phyloP scores from a whole-genome alignment of 2,888 invertebrate genomes.

The Caradrina kadenii region DNA sequence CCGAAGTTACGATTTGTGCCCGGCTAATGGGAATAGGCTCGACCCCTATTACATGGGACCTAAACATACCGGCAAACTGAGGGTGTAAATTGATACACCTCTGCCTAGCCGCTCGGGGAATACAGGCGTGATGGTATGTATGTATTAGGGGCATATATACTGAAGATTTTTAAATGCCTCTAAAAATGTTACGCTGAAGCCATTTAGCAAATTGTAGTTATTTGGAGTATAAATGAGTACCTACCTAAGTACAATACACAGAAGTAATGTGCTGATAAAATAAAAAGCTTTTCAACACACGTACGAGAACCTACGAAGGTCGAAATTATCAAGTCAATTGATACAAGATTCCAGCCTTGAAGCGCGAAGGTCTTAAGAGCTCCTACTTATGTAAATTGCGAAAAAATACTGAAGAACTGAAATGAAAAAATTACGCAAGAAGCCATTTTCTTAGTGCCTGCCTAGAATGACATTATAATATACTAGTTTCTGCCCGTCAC shows the following conservation, averaged over 20 bases:
- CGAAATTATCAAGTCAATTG: constrained; percentile 41
- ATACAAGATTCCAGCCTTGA: constrained; percentile 42
- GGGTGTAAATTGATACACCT: too few relatives aligned
- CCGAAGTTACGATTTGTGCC: too few relatives aligned
- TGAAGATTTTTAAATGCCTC: background rate
- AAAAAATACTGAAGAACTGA: constrained; percentile 32
- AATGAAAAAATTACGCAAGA: constrained; percentile 37
- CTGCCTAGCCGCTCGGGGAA: too few relatives aligned
- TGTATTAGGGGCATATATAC: too few relatives aligned
- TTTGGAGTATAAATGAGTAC: too few relatives aligned
- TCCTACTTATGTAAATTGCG: constrained; percentile 52
- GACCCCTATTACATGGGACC: too few relatives aligned
- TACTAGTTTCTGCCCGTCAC: constrained; percentile 3
- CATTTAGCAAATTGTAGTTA: too few relatives aligned
- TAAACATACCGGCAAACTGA: too few relatives aligned
- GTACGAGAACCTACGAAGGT: constrained; percentile 20
- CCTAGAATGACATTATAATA: constrained; percentile 44
- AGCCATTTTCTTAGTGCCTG: constrained; percentile 31
- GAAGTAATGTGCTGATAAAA: constrained; percentile 12
- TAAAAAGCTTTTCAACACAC: constrained; percentile 17
- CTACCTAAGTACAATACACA: background rate
- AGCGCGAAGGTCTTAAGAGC: constrained; percentile 30
- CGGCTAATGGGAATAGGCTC: too few relatives aligned
- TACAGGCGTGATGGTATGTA: too few relatives aligned
- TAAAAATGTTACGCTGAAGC: too few relatives aligned